Conservation (phyloP, 1,140 invertebrate genomes). For the Orius laevigatus region DNA sequence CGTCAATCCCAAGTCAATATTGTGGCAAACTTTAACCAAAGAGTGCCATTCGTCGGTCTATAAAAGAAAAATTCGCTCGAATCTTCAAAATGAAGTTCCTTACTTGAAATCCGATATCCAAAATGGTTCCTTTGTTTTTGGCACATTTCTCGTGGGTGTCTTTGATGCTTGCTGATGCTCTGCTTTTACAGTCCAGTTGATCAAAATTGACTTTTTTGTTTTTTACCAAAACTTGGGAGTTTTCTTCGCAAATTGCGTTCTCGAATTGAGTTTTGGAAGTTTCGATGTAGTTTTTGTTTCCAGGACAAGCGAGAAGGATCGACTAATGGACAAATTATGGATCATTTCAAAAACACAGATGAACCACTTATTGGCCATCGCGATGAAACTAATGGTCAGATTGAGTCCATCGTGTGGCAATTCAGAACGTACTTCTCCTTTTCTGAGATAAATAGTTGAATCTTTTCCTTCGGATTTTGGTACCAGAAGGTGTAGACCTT, state of each 20-base stretch:
- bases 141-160: constrained; percentile 10
- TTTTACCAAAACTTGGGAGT: neutral
- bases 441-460: neutral
- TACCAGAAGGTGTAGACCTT: neutral
- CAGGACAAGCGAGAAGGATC: constrained; percentile 12
- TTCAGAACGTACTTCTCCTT: constrained; percentile 7
- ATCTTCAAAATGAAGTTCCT: neutral
- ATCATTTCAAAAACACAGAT: neutral
- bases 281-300: constrained; percentile 13
- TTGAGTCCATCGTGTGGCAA: neutral
- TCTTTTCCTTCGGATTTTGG: constrained; percentile 1
- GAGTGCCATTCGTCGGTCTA: constrained; percentile 4
- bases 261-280: neutral
- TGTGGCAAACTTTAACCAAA: constrained; percentile 12
- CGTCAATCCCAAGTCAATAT: constrained; percentile 5
- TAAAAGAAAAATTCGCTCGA: neutral
- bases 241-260: neutral
- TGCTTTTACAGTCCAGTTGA: constrained; percentile 9
- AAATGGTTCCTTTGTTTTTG: constrained; percentile 1
- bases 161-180: neutral
- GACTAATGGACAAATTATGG: neutral
- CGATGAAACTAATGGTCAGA: neutral
- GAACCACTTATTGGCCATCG: neutral
- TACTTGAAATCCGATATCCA: constrained; percentile 15
- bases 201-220: neutral